Evolutionary conservation across 2,797 vertebrate species (phyloP), one percentile per base, ranked within the genome.

Genomic region (Clamator glandarius): DNA sequence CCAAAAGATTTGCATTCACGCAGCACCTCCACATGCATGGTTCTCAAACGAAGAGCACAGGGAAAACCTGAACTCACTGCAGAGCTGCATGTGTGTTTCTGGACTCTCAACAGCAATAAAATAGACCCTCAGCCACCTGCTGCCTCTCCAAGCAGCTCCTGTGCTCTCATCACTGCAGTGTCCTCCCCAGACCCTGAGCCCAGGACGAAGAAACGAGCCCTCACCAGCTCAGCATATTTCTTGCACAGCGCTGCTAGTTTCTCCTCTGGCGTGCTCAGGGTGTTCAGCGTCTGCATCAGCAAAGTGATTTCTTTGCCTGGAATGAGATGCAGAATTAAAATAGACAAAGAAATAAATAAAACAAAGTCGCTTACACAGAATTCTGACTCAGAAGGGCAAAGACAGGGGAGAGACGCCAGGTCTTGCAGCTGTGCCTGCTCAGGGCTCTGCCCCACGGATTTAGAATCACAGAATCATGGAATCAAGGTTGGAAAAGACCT

Each of bases 271-370:
- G 99, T 99, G 97, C 99, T 99, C 95, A 99, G 97, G 5, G 99
- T 99, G 98, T 99, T 99, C 73, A 99, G 95, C 2, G 99, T 99
- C 98, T 99, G 99, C 99, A 99, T 99, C 95, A 99, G 98, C 82
- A 99, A 97, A 0, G 99, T 99, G 97, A 99, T 99, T 95, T 99
- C 99, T 96, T 99, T 99, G 72, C 98, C 98, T 99, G 95, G n/a
- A 94, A 97, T 0, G 78, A 55, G 93, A 58, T 3, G 2, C 8
- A 67, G n/a, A 50, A 15, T 8, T 87, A 7, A 25, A 70, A 59
- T 15, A 4, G 59, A 44, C 1, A 42, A 59, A 90, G 17, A 10
- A 35, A 16, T 9, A 17, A 48, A 52, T 66, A 58, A 92, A 52
- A 2, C 13, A 8, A 35, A 76, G 19, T 8, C 68, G 29, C 11